phyloP scores from a whole-genome alignment of 1,140 invertebrate genomes.

The Drosophila biarmipes region DNA sequence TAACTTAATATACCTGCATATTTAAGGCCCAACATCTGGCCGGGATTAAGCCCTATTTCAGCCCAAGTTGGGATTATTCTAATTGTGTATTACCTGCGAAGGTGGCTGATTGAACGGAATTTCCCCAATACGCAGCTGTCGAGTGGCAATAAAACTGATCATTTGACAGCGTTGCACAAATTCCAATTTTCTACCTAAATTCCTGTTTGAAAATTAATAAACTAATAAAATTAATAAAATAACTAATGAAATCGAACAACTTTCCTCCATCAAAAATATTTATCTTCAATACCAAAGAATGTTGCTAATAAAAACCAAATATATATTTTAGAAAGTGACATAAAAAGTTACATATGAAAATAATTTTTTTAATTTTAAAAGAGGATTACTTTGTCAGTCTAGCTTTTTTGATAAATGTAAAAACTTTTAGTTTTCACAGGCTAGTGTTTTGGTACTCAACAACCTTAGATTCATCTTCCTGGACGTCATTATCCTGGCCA shows the following conservation, averaged over 20 bases:
- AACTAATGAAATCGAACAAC: no score
- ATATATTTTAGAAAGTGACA: no score
- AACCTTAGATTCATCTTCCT: not conserved
- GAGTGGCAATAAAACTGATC: conserved; percentile 13
- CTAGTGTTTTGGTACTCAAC: not conserved
- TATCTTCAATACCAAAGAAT: no score
- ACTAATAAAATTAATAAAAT: not conserved
- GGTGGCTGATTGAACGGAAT: conserved; percentile 24
- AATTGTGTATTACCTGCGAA: conserved; percentile 44
- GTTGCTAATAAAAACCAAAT: no score
- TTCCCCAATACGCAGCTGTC: conserved; percentile 37
- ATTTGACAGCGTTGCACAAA: not conserved
- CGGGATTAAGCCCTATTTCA: not conserved
- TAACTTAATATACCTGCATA: not conserved
- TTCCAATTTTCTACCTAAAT: not conserved
- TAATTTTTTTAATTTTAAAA: not conserved
- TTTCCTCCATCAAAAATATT: no score
- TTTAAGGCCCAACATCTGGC: not conserved
- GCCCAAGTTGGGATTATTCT: conserved; percentile 16
- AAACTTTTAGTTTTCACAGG: not conserved
- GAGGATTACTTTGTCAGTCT: no score
- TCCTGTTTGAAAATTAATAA: not conserved
- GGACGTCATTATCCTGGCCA: not conserved
- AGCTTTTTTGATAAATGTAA: not conserved
- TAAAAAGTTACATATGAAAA: not conserved